These are phyloP conservation scores for Strigops habroptila DNA, from an alignment of 2,113 vertebrate species.

Conservation along the genomic window DNA sequence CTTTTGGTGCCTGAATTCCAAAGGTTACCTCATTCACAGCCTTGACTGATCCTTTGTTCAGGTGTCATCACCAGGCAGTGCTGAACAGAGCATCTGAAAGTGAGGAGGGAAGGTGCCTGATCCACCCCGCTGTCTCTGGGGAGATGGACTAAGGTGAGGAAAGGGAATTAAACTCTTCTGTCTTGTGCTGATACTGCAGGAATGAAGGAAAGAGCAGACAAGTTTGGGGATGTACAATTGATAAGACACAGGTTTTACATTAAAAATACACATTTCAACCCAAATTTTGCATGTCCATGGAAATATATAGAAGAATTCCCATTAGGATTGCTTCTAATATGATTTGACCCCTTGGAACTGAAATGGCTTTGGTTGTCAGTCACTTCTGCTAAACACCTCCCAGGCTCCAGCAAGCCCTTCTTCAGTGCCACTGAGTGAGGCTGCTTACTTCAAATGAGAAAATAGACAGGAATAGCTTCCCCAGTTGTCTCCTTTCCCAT, in stretches of 20 bases:
- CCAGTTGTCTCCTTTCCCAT: neutral
- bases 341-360: neutral
- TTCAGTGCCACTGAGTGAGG: neutral
- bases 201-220: neutral
- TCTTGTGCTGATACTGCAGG: neutral
- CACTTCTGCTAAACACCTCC: neutral
- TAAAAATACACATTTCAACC: neutral
- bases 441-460: neutral
- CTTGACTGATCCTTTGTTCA: neutral
- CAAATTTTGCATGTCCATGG: neutral
- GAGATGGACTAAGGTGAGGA: neutral
- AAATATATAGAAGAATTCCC: neutral
- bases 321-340: neutral
- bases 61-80: neutral
- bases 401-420: neutral
- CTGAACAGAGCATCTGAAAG: neutral
- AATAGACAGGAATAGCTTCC: neutral
- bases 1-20: neutral
- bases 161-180: neutral
- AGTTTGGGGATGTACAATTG: neutral
- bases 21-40: neutral
- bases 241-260: neutral
- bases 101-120: neutral
- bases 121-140: neutral
- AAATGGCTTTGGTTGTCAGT: neutral